Evolutionary conservation across 1,140 invertebrate species (phyloP).

Genomic region (Lasioglossum albipes): DNA sequence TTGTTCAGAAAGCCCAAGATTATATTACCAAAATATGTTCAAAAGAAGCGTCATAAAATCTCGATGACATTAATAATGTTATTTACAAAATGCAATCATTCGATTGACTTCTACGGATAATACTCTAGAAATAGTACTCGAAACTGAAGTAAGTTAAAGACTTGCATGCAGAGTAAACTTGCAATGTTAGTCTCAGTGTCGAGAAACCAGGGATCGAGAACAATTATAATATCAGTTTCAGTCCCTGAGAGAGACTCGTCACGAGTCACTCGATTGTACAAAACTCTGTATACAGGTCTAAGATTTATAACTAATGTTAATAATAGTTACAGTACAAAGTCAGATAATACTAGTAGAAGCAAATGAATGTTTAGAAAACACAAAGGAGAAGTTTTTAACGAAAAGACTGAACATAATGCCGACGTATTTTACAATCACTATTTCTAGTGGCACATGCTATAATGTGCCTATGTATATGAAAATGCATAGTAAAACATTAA

Average conservation of each 20-base stretch:
- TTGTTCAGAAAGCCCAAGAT: slow-evolving; percentile 41
- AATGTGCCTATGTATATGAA: slow-evolving; percentile 5
- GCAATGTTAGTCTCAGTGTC: too few relatives aligned
- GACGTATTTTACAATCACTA: slow-evolving; percentile 15
- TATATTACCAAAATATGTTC: slow-evolving; percentile 5
- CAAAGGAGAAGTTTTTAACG: slow-evolving; percentile 2
- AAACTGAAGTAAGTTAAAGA: slow-evolving; percentile 25
- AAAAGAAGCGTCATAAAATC: slow-evolving; percentile 14
- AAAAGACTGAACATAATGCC: background rate
- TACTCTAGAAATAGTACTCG: background rate
- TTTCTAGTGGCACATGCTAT: slow-evolving; percentile 15
- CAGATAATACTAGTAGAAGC: slow-evolving; percentile 1
- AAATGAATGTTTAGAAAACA: slow-evolving; percentile 4
- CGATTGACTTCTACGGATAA: background rate
- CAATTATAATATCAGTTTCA: too few relatives aligned
- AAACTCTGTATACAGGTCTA: slow-evolving; percentile 8
- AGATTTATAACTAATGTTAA: background rate
- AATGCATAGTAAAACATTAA: slow-evolving; percentile 31
- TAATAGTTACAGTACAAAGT: background rate
- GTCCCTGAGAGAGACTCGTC: too few relatives aligned
- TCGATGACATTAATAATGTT: slow-evolving; percentile 9
- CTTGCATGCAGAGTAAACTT: background rate
- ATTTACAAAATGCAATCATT: slow-evolving; percentile 14
- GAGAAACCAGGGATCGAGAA: too few relatives aligned
- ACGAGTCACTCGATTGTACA: background rate